phyloP scores from a whole-genome alignment of 2,113 vertebrate species.

The Equus przewalskii region DNA sequence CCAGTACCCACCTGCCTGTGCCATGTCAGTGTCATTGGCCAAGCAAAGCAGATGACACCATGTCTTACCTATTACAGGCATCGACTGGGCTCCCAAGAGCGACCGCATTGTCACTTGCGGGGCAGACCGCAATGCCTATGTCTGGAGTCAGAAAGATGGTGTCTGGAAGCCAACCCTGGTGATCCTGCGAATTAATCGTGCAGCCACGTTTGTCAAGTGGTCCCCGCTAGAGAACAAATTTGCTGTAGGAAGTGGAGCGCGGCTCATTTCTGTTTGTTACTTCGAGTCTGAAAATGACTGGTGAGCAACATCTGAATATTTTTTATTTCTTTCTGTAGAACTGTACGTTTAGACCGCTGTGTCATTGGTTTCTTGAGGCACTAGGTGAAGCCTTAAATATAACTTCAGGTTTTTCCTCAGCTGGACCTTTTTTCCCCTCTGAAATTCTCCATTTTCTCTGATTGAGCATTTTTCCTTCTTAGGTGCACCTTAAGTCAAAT shows the following conservation, averaged over 20 bases:
- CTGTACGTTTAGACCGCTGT: background rate
- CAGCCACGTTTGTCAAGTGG: conserved; percentile 99
- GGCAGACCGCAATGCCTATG: conserved; percentile 98
- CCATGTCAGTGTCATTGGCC: background rate
- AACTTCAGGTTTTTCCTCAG: background rate
- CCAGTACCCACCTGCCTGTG: background rate
- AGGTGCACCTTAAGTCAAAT: background rate
- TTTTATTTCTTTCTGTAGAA: background rate
- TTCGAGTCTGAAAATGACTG: conserved; percentile 99
- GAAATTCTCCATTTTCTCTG: background rate
- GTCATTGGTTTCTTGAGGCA: background rate
- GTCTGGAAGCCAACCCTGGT: conserved; percentile 99
- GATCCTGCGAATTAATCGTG: conserved; percentile 98
- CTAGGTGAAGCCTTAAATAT: background rate
- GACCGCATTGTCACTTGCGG: conserved; percentile 99
- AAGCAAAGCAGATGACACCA: background rate
- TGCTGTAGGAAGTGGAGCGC: conserved; percentile 97
- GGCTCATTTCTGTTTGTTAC: conserved; percentile 99
- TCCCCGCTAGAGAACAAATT: conserved; percentile 99
- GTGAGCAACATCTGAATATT: conserved; percentile 86
- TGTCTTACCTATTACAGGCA: conserved; percentile 88
- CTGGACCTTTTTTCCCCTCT: background rate
- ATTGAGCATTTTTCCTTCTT: background rate
- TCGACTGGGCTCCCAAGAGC: conserved; percentile 99
- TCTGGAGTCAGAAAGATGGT: conserved; percentile 99